Evolutionary conservation across 2,888 invertebrate species (phyloP), one percentile per base, ranked within the genome.

Genomic region (Drosophila hawaiiensis): DNA sequence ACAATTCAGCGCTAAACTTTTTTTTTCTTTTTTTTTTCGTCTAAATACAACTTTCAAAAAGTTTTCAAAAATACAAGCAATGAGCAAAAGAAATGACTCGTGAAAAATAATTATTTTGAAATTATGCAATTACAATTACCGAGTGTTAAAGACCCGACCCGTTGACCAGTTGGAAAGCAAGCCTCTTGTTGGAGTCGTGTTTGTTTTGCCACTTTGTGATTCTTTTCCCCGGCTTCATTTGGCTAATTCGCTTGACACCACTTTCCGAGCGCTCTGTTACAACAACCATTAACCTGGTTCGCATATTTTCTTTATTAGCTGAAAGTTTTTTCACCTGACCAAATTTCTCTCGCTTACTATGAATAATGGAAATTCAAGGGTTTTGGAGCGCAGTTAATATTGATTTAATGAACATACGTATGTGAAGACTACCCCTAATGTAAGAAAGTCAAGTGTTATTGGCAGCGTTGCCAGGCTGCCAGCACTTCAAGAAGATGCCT

Each of bases 391-490:
- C 37, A 9, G n/a, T 33, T 25, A 64, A 35, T 75, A 75, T 74
- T 64, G 75, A 74, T 74, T 75, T 56, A 53, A 31, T 58, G 29
- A 19, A 14, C 5, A n/a, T 10, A 22, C 22, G 14, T 53, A 14
- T 25, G n/a, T 35, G 16, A 28, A n/a, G 61, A 25, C 16, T 29
- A 49, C 22, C 50, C 37, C 16, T 39, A 33, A 22, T 28, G 14
- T 19, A 25, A 9, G 5, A 3, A 41, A 19, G 22, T 31, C 10
- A 28, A 35, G 33, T 71, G 64, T 64, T 74, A 55, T 60, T 50
- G 59, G 52, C 41, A 4, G 35, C 64, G 67, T 68, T 68, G 67
- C 67, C 67, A 62, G 62, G 67, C 43, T 52, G 69, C 55, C 56
- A 43, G 58, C 10, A 47, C 35, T 43, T 52, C 22, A 10, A 47